Evolutionary conservation across 2,113 vertebrate genomes (phyloP), one percentile per base, ranked within the genome.

Genomic region (Elaphurus davidianus): DNA sequence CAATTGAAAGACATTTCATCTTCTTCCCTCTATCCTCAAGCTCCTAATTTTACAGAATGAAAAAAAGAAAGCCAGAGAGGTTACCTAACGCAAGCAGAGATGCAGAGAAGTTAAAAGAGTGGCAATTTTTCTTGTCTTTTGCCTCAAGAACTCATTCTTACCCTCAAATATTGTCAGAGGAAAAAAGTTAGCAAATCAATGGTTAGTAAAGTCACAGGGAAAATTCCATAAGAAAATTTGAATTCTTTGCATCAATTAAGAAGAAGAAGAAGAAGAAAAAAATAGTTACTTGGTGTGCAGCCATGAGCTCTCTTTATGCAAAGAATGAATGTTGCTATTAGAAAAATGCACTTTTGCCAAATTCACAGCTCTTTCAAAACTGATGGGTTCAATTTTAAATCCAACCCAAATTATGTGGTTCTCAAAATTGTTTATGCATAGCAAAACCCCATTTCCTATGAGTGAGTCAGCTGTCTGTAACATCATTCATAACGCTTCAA

Each of bases 361-460:
- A 28, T 43, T 91, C 59, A 96, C 36, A 81, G 19, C 30, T 95
- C 84, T 90, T 96, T 91, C 47, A 60, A 93, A 92, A 90, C 90
- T 87, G n/a, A 64, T 93, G 47, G 6, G 16, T 93, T 98, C 43
- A 84, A 5, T 96, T 98, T 96, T 92, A 98, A 98, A 83, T 95
- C 47, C 89, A 78, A 94, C 23, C 57, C 71, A 87, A 96, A 96
- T 96, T 90, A 78, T 36, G 40, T 92, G 27, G 43, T 83, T 83
- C 86, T 92, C 92, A 54, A 94, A 93, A 59, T 74, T 96, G 64
- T 83, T 97, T 96, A 92, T 93, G 45, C 27, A 57, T 82, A 64
- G 50, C 28, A 84, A 88, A 98, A 90, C 43, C 87, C 40, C 54
- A 96, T 98, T 96, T 95, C 57, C 96, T 94, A 40, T 30, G 71